Conservation (phyloP, 2,113 vertebrate genomes). For the Machaerirhynchus nigripectus region DNA sequence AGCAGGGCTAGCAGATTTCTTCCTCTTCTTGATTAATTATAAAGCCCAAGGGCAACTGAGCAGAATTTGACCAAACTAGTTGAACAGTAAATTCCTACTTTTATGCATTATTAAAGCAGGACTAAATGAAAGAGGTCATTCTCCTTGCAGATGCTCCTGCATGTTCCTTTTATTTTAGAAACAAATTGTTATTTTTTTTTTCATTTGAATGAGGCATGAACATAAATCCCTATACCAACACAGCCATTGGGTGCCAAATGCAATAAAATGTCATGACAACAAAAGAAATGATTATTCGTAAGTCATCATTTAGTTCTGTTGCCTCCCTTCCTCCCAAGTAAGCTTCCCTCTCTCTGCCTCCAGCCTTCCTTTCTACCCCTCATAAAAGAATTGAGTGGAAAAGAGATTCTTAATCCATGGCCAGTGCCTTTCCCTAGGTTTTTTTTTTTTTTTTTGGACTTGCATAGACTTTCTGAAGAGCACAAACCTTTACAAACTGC, state of each 20-base stretch:
- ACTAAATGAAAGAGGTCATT: neutral
- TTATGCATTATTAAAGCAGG: neutral
- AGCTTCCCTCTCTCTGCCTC: neutral
- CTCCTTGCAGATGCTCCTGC: neutral
- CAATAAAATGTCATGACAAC: slow-evolving; percentile 15
- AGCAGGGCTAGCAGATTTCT: neutral
- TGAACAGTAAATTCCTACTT: neutral
- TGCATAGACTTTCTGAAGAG: neutral
- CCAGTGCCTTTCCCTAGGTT: neutral
- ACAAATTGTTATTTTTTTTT: neutral
- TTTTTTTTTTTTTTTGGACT: neutral
- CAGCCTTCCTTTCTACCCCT: neutral
- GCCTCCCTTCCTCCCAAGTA: neutral
- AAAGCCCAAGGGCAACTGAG: neutral
- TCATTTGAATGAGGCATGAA: neutral
- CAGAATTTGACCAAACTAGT: neutral
- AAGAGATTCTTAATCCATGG: neutral
- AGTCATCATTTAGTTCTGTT: neutral
- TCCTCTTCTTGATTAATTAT: neutral
- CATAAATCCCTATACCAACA: neutral
- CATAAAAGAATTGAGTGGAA: neutral
- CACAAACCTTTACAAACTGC: neutral
- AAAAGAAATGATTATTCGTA: neutral
- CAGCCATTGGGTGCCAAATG: neutral
- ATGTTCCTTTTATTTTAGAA: neutral